Evolutionary conservation across 2,113 vertebrate genomes (phyloP).

Genomic region (Bucco capensis): DNA sequence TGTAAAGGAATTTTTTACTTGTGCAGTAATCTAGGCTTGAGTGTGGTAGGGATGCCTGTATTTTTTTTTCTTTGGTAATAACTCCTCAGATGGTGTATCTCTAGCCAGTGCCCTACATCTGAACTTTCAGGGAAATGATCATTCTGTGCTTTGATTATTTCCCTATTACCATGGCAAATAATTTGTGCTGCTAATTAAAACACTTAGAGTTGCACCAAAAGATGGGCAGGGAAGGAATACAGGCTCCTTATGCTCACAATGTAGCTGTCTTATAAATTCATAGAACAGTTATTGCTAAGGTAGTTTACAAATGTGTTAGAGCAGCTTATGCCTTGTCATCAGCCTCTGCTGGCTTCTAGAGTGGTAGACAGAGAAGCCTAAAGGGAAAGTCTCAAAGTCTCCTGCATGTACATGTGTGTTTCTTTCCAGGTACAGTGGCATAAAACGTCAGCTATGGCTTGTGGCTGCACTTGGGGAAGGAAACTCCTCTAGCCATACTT

Average conservation of each 20-base stretch:
- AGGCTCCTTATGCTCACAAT: neutral
- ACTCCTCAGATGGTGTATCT: neutral
- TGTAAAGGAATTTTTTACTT: neutral
- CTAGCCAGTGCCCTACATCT: neutral
- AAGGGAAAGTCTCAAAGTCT: neutral
- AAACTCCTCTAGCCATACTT: neutral
- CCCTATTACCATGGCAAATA: neutral
- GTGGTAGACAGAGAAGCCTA: neutral
- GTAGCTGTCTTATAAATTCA: neutral
- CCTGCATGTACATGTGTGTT: neutral
- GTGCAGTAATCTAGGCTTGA: neutral
- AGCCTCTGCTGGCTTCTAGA: neutral
- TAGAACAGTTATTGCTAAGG: neutral
- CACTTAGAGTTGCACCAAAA: neutral
- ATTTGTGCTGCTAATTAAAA: constrained; percentile 15
- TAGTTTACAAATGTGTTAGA: neutral
- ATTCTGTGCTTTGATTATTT: neutral
- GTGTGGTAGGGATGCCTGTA: neutral
- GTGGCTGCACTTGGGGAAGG: neutral
- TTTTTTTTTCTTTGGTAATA: neutral
- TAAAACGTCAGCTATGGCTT: neutral
- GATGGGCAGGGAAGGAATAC: neutral
- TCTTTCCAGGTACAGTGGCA: neutral
- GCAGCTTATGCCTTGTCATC: neutral
- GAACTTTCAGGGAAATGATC: neutral